Conservation (phyloP, 2,797 vertebrate species). For the Enteromius mattozi region DNA sequence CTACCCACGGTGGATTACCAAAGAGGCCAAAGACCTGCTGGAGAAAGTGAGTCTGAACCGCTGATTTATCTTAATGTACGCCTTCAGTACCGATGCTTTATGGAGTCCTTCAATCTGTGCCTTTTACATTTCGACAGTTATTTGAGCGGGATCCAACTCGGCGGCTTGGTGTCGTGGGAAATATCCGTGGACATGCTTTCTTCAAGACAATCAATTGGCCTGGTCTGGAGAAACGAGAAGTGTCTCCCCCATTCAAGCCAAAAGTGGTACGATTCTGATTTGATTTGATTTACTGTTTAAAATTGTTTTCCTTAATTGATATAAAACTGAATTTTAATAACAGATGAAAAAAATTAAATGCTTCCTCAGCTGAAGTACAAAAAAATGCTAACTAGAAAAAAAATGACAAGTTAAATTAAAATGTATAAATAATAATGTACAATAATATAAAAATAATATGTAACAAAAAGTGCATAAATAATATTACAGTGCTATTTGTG, state of each 20-base stretch:
- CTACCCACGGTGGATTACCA: constrained; percentile 95
- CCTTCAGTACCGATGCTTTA: not conserved
- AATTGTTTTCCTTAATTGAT: not conserved
- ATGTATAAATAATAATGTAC: too few species aligned
- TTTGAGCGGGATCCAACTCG: constrained; percentile 89
- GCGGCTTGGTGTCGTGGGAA: constrained; percentile 88
- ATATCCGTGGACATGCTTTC: constrained; percentile 87
- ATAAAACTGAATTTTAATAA: not conserved
- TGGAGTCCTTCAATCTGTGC: not conserved
- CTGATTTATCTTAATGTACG: not conserved
- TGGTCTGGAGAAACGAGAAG: constrained; percentile 83
- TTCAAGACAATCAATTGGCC: constrained; percentile 93
- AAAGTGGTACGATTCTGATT: constrained; percentile 89
- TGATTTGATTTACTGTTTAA: not conserved
- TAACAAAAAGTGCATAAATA: not conserved
- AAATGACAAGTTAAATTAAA: not conserved
- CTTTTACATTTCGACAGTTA: constrained; percentile 74
- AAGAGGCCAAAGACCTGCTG: constrained; percentile 90
- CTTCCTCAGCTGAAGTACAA: not conserved
- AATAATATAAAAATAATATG: not conserved
- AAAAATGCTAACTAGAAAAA: not conserved
- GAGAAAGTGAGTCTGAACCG: constrained; percentile 81
- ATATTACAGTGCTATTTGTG: not conserved
- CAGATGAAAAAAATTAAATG: not conserved
- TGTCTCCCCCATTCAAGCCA: constrained; percentile 92